phyloP scores from a whole-genome alignment of 2,888 invertebrate species.

The Stenotaenia linearis region DNA sequence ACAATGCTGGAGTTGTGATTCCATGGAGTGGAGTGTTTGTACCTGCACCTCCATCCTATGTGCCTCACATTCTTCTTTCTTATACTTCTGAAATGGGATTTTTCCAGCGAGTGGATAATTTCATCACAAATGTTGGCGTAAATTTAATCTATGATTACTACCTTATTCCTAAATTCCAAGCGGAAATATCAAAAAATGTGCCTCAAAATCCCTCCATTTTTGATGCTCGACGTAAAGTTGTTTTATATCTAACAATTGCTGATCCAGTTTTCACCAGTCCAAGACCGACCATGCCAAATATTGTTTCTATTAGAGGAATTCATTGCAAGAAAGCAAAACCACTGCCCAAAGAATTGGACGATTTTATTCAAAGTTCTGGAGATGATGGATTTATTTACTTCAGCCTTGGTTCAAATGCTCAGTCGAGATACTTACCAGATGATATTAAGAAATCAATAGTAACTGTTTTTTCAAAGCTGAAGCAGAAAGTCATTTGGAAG shows the following conservation, averaged over 20 bases:
- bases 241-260: background rate
- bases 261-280: background rate
- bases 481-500: constrained; percentile 17
- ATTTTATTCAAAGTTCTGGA: constrained; percentile 3
- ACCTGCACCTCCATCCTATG: background rate
- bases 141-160: background rate
- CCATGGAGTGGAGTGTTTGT: background rate
- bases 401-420: background rate
- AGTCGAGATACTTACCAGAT: background rate
- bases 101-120: background rate
- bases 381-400: background rate
- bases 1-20: background rate
- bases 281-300: background rate
- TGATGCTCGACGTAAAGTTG: background rate
- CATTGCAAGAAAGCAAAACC: constrained; percentile 52
- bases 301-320: constrained; percentile 53
- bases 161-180: background rate
- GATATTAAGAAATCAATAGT: background rate
- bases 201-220: background rate
- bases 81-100: background rate
- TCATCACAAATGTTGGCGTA: background rate
- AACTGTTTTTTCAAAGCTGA: background rate
- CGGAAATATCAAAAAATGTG: background rate
- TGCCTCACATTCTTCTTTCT: background rate
- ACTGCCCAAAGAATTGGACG: constrained; percentile 31